phyloP scores from a whole-genome alignment of 1,140 invertebrate genomes.

The Melanaphis sacchari region DNA sequence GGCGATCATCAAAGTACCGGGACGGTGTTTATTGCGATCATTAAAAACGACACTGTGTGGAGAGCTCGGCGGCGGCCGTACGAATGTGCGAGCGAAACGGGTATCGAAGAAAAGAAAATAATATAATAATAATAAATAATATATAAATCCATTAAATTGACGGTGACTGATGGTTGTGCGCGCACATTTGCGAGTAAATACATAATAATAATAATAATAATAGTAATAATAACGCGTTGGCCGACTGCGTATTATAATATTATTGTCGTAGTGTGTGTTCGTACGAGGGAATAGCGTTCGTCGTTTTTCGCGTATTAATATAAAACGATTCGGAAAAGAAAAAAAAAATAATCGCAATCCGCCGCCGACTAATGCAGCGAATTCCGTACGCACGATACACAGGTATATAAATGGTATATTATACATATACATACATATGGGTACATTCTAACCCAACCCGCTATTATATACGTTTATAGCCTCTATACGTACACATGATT shows the following conservation, averaged over 20 bases:
- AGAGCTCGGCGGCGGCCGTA: background rate
- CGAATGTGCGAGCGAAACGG: background rate
- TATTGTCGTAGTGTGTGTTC: background rate
- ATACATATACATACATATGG: background rate
- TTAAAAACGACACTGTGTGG: background rate
- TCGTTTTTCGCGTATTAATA: background rate
- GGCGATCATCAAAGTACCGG: background rate
- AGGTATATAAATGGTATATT: background rate
- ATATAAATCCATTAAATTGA: conserved; percentile 20
- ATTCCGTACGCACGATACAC: background rate
- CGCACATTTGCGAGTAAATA: background rate
- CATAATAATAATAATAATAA: background rate
- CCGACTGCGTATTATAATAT: background rate
- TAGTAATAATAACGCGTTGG: background rate
- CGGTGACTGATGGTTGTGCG: background rate
- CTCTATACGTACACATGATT: background rate
- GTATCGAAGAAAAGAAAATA: background rate
- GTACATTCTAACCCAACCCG: background rate
- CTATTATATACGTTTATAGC: background rate
- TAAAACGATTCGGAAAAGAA: background rate
- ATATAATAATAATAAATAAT: background rate
- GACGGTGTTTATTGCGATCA: conserved; percentile 1
- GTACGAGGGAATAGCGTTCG: background rate
- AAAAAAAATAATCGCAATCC: background rate
- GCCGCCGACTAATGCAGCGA: background rate